Conservation (phyloP, 2,113 vertebrate genomes). For the Recurvirostra avosetta region DNA sequence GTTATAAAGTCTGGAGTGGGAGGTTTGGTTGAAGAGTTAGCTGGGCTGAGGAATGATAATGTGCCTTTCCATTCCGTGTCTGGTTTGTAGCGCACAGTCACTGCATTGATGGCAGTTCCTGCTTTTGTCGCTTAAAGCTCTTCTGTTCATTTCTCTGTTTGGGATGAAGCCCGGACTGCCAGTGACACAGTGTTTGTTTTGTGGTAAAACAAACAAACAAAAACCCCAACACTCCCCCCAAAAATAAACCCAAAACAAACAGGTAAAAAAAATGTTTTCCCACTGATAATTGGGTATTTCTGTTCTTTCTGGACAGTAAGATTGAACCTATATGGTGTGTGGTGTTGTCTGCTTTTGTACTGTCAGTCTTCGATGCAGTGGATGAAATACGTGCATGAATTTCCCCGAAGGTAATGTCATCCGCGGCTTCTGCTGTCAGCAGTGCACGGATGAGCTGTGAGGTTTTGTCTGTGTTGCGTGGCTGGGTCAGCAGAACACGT, state of each 20-base stretch:
- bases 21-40: not conserved
- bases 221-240: not conserved
- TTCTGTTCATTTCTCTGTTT: not conserved
- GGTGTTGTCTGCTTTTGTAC: not conserved
- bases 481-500: not conserved
- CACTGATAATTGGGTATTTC: not conserved
- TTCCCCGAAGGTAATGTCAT: not conserved
- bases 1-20: not conserved
- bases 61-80: not conserved
- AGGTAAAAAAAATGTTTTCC: not conserved
- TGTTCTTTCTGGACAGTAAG: not conserved
- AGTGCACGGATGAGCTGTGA: not conserved
- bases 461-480: not conserved
- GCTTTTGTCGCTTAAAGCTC: not conserved
- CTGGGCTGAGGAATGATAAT: not conserved
- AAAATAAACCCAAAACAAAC: not conserved
- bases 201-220: not conserved
- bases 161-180: not conserved
- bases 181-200: not conserved
- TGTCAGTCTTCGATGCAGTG: not conserved
- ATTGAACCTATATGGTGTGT: fast-evolving
- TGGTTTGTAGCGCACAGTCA: not conserved
- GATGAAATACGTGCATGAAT: not conserved
- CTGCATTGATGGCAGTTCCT: fast-evolving
- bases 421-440: not conserved